Evolutionary conservation across 2,113 vertebrate genomes (phyloP).

Genomic region (Cisticola juncidis): DNA sequence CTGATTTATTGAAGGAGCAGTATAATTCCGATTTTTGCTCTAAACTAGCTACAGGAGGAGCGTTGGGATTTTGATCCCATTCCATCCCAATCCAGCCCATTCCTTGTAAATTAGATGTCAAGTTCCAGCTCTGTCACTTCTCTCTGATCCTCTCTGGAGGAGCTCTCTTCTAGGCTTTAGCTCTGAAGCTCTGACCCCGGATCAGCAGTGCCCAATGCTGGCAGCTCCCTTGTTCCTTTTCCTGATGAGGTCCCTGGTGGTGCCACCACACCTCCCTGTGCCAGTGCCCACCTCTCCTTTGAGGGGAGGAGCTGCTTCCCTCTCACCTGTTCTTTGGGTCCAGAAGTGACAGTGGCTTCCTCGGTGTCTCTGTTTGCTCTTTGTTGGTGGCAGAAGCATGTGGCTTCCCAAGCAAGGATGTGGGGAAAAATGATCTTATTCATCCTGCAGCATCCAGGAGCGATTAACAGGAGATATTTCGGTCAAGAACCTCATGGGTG

Average conservation of each 20-base stretch:
- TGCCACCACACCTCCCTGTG: not conserved
- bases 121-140: not conserved
- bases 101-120: not conserved
- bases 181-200: not conserved
- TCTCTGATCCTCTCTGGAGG: not conserved
- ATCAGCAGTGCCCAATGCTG: fast-evolving
- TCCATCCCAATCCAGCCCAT: not conserved
- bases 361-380: not conserved
- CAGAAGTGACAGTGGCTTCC: not conserved
- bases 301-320: not conserved
- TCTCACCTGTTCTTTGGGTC: not conserved
- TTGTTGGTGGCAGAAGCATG: not conserved
- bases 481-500: fast-evolving
- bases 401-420: not conserved
- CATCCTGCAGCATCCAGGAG: fast-evolving
- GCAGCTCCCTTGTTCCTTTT: not conserved
- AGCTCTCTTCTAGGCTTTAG: not conserved
- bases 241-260: not conserved
- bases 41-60: not conserved
- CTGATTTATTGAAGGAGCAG: not conserved
- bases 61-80: not conserved
- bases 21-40: not conserved
- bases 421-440: fast-evolving
- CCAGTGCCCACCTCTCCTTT: not conserved
- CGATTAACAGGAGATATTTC: fast-evolving